Conservation (phyloP, 2,797 vertebrate species). For the Gallirallus australis region DNA sequence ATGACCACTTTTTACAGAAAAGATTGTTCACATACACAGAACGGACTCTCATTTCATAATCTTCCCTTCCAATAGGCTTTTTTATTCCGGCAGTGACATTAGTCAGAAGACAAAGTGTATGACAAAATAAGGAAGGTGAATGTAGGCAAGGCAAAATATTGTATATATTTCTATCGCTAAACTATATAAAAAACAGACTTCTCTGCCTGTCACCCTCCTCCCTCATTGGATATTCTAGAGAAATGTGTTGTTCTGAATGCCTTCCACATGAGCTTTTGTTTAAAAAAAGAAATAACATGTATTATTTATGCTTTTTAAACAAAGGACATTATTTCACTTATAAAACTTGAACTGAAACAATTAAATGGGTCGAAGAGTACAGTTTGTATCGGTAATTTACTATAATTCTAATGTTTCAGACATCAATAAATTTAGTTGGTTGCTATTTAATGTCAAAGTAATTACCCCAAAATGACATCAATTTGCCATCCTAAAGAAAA, state of each 20-base stretch:
- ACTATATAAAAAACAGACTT: neutral
- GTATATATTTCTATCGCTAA: neutral
- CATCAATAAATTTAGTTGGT: neutral
- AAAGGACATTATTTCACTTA: slow-evolving; percentile 8
- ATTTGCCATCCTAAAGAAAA: slow-evolving; percentile 14
- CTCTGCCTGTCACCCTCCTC: neutral
- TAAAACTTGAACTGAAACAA: slow-evolving; percentile 10
- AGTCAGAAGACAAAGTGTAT: neutral
- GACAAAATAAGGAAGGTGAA: neutral
- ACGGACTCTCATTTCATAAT: neutral
- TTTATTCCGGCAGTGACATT: neutral
- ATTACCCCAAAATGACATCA: slow-evolving; percentile 37
- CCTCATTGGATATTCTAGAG: neutral
- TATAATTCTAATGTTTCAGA: slow-evolving; percentile 22
- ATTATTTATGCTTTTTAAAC: slow-evolving; percentile 8
- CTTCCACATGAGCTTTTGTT: neutral
- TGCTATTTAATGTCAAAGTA: slow-evolving; percentile 49
- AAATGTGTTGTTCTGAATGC: neutral
- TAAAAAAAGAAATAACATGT: neutral
- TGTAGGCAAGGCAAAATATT: neutral
- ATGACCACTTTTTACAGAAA: neutral
- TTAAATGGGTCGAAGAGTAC: slow-evolving; percentile 15
- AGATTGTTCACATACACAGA: neutral
- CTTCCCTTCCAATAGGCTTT: neutral
- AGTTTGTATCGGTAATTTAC: slow-evolving; percentile 12